Evolutionary conservation across 2,888 invertebrate species (phyloP), one percentile per base, ranked within the genome.

Genomic region (Pilophorus perplexus): DNA sequence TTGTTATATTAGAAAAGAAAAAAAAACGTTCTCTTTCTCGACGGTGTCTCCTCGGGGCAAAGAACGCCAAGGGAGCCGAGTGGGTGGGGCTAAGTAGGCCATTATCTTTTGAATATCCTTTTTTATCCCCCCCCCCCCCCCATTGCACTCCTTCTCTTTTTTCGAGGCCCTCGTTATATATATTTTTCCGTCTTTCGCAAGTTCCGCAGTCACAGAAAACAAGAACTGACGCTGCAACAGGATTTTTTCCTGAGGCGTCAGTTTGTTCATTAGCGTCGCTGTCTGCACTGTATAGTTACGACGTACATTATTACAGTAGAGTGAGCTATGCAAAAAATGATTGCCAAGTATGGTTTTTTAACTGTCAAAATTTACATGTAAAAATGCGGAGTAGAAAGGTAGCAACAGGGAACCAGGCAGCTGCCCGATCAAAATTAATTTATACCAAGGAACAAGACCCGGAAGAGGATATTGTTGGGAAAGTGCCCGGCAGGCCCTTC

Each of bases 21-120:
- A 6, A 33, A 2, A 44, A 14, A 16, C 14, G 10, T 18, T 14
- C 44, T 6, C 48, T 28, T n/a, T 18, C 23, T 12, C 14, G 18
- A 16, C 28, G 33, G 27, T 46, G 44, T 60, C 60, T 60, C 60
- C 60, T 12, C 52, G 14, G 28, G 52, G 52, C 28, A 14, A 18
- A n/a, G 50, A 12, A 33, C 33, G 12, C 33, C 33, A 33, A 33
- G 12, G 33, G 6, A 50, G 52, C 27, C 18, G 52, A 42, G 59
- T 42, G 27, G 59, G 22, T 23, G 27, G 40, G 42, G 33, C 62
- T 62, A 62, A 62, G 62, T 62, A 62, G 62, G 62, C 62, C 62
- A 62, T 62, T 62, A 62, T 44, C 46, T 62, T 46, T 33, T 62
- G 62, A 62, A 62, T 62, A 62, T 46, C 62, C 28, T 46, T 46